phyloP scores from a whole-genome alignment of 2,113 vertebrate genomes.

The Datnioides undecimradiatus region DNA sequence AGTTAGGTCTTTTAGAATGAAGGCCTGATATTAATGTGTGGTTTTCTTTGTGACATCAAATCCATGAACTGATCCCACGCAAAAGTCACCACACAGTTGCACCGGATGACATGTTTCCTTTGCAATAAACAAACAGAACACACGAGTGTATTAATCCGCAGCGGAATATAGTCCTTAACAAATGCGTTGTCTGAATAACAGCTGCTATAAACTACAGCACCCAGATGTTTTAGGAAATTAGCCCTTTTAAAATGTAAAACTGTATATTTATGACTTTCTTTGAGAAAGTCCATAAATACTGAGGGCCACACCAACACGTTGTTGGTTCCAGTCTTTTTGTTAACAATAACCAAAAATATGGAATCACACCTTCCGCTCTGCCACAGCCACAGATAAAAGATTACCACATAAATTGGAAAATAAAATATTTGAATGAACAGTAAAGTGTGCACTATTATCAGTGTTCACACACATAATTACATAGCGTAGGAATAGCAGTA shows the following conservation, averaged over 20 bases:
- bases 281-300: too few relatives aligned
- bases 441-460: too few relatives aligned
- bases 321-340: neutral
- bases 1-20: neutral
- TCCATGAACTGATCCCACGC: neutral
- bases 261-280: too few relatives aligned
- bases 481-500: too few relatives aligned
- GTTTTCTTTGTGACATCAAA: neutral
- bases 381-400: too few relatives aligned
- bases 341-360: neutral
- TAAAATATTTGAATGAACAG: too few relatives aligned
- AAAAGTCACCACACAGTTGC: neutral
- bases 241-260: neutral
- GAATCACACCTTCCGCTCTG: too few relatives aligned
- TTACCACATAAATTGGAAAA: too few relatives aligned
- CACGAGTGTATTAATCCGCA: too few relatives aligned
- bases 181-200: neutral
- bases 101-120: neutral
- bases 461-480: too few relatives aligned
- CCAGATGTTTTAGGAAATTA: neutral
- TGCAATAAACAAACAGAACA: too few relatives aligned
- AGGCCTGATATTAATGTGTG: neutral
- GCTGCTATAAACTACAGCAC: neutral
- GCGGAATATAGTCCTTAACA: neutral
- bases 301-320: neutral